Evolutionary conservation across 2,888 invertebrate genomes (phyloP).

Genomic region (Drosophila sordidula): DNA sequence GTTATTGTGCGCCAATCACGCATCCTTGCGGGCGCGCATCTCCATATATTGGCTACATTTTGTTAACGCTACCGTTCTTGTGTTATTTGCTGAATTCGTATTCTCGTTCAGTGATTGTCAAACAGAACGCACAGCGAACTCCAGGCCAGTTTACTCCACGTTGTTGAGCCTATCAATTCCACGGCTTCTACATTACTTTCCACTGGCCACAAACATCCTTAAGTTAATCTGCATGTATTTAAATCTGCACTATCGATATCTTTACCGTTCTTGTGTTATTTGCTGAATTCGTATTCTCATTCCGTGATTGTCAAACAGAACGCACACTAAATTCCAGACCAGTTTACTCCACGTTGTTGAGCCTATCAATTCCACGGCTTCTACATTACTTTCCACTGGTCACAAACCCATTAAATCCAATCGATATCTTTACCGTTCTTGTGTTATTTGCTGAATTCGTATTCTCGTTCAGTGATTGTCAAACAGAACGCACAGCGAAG

Average conservation of each 20-base stretch:
- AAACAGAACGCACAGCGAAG: slow-evolving; percentile 82
- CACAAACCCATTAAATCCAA: not conserved
- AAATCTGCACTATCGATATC: not conserved
- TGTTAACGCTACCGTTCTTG: slow-evolving; percentile 71
- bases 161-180: slow-evolving; percentile 23
- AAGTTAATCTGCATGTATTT: not conserved
- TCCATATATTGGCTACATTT: slow-evolving; percentile 81
- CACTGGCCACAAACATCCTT: slow-evolving; percentile 29
- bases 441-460: slow-evolving; percentile 81
- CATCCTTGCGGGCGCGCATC: slow-evolving; percentile 67
- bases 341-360: slow-evolving; percentile 52
- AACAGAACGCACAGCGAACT: slow-evolving; percentile 82
- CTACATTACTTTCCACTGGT: slow-evolving; percentile 31
- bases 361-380: slow-evolving; percentile 18
- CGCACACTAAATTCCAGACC: slow-evolving; percentile 66
- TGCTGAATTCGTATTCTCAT: slow-evolving; percentile 59
- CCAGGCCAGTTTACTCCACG: slow-evolving; percentile 35
- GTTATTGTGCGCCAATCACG: slow-evolving; percentile 74
- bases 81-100: slow-evolving; percentile 81
- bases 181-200: slow-evolving; percentile 30
- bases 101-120: slow-evolving; percentile 74
- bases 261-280: slow-evolving; percentile 82
- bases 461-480: slow-evolving; percentile 69
- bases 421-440: slow-evolving; percentile 65
- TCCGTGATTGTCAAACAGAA: slow-evolving; percentile 82